A percentile compares a stretch with the other conserved stretches of the same genome.
Conservation (phyloP, 2,113 vertebrate genomes). For the Oxygymnocypris stewartii region DNA sequence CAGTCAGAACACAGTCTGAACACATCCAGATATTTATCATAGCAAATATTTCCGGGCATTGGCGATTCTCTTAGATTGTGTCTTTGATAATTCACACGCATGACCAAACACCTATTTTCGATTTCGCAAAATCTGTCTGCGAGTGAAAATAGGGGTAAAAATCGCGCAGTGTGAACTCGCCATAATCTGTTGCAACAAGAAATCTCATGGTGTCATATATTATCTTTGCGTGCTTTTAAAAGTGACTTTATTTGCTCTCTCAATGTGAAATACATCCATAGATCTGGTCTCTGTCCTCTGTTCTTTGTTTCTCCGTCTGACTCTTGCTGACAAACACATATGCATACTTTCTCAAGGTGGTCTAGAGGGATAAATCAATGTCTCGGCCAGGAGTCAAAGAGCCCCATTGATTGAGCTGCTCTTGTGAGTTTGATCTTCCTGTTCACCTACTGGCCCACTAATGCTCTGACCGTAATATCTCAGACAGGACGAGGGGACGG, state of each 20-base stretch:
- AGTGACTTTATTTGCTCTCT: not conserved
- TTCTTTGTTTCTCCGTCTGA: constrained; percentile 29
- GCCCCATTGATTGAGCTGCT: constrained; percentile 43
- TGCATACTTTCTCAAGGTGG: constrained; percentile 12
- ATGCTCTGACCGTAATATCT: constrained; percentile 25
- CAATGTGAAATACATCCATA: not conserved
- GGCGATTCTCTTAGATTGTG: too few relatives aligned
- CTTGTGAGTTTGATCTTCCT: constrained; percentile 2
- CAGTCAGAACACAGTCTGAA: too few relatives aligned
- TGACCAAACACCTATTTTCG: too few relatives aligned
- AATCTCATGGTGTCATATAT: not conserved
- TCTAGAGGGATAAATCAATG: constrained; percentile 36
- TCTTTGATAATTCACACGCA: too few relatives aligned
- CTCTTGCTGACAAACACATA: constrained; percentile 39
- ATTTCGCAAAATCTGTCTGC: too few relatives aligned
- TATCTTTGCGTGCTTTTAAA: not conserved
- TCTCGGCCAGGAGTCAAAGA: constrained; percentile 13
- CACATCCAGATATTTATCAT: too few relatives aligned
- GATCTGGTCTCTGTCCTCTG: not conserved
- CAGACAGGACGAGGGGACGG: not conserved
- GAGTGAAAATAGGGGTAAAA: too few relatives aligned
- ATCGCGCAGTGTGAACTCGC: too few relatives aligned
- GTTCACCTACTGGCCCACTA: constrained; percentile 24
- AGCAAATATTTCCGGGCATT: too few relatives aligned
- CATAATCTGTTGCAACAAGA: too few relatives aligned